Evolutionary conservation across 2,113 vertebrate species (phyloP).

Genomic region (Tragelaphus strepsiceros): DNA sequence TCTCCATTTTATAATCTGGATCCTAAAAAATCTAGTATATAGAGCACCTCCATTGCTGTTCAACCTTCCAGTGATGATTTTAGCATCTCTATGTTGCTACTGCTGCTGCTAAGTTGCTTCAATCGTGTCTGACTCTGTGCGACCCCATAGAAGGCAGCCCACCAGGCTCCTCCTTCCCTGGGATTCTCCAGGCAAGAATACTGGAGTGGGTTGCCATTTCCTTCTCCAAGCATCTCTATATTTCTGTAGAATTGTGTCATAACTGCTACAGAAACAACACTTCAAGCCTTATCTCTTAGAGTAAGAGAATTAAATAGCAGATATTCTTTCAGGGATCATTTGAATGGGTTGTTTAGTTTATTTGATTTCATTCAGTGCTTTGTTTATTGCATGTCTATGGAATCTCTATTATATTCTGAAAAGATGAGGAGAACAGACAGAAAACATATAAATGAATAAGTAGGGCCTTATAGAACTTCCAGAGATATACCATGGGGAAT

Average conservation of each 20-base stretch:
- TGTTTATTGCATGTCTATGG: not conserved
- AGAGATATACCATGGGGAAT: not conserved
- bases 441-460: not conserved
- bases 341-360: not conserved
- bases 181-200: not conserved
- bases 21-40: too few relatives aligned
- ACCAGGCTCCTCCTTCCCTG: not conserved
- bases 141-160: not conserved
- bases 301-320: not conserved
- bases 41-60: accelerated
- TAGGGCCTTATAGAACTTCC: not conserved
- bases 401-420: not conserved
- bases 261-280: not conserved
- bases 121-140: accelerated
- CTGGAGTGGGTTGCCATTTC: not conserved
- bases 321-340: not conserved
- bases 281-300: not conserved
- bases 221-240: not conserved
- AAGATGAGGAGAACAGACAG: not conserved
- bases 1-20: not conserved
- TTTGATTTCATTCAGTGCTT: not conserved
- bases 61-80: not conserved
- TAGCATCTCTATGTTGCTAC: not conserved
- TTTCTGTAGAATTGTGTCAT: not conserved
- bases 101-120: not conserved